Evolutionary conservation across 2,888 invertebrate genomes (phyloP), one percentile per base, ranked within the genome.

Genomic region (Troglohyphantes excavatus): DNA sequence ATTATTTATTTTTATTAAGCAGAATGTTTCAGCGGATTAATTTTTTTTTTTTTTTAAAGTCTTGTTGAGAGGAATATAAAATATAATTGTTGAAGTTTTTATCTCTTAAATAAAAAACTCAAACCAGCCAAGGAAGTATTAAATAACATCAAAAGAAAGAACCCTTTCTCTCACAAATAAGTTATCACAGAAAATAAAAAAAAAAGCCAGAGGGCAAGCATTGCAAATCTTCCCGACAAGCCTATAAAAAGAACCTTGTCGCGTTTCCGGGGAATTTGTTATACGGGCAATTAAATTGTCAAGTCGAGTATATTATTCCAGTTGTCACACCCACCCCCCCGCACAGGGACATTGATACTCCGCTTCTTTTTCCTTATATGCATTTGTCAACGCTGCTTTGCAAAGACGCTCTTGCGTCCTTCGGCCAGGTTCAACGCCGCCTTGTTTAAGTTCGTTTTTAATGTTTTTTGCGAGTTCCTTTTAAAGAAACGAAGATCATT

Each of bases 201-300:
- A 46, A 73, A 73, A 73, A 73, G 46, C 9, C 17, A 46, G 53
- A 26, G 26, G 46, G 13, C 43, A n/a, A 26, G 21, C 23, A 46
- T 39, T n/a, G 26, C 53, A 73, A 23, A 70, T 70, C 70, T 43
- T 11, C 70, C 21, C 7, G 23, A 53, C 72, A n/a, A 9, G 39
- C 21, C 11, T 13, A 19, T 2, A 75, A 29, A 29, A 59, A 59
- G 39, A 72, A 11, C 72, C 75, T 75, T 75, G 81, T 81, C 67
- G 5, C 68, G 27, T 81, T 81, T 81, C 81, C 81, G 81, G 81
- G 29, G 67, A 19, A 53, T 19, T 81, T 68, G 46, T 81, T 46
- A 67, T n/a, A 26, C 43, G 7, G 27, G 81, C 53, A 33, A 81
- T 81, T 68, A 67, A 81, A 68, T 46, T 81, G 81, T 81, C 81